Evolutionary conservation across 2,113 vertebrate genomes (phyloP).

Genomic region (Calypte anna): DNA sequence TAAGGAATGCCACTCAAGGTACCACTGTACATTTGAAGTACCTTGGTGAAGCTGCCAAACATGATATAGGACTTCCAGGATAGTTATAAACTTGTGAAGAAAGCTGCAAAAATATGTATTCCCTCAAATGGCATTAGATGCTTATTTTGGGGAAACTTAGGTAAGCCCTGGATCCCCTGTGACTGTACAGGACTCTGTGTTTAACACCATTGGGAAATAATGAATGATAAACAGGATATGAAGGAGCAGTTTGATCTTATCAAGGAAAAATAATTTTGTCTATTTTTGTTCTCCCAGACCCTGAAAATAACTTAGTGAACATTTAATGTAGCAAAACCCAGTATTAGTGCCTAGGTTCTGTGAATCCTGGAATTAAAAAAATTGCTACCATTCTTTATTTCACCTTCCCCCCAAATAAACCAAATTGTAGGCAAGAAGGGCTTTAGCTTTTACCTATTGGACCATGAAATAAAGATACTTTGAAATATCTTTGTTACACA

Average conservation of each 20-base stretch:
- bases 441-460: background rate
- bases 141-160: background rate
- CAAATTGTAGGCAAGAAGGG: background rate
- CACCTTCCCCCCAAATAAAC: fast-evolving
- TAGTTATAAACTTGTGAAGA: background rate
- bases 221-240: background rate
- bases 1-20: background rate
- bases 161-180: background rate
- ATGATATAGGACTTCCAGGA: background rate
- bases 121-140: background rate
- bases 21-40: background rate
- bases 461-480: background rate
- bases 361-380: background rate
- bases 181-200: background rate
- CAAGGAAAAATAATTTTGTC: background rate
- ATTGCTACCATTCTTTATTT: background rate
- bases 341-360: background rate
- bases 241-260: background rate
- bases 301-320: background rate
- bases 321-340: background rate
- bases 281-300: background rate
- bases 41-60: background rate
- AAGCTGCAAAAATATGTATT: background rate
- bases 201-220: background rate
- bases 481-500: background rate